A percentile compares a stretch with the other conserved stretches of the same genome.
These are phyloP conservation scores for Philypnodon macrostomus DNA, from an alignment of 2,797 vertebrate species.

Conservation along the genomic window DNA sequence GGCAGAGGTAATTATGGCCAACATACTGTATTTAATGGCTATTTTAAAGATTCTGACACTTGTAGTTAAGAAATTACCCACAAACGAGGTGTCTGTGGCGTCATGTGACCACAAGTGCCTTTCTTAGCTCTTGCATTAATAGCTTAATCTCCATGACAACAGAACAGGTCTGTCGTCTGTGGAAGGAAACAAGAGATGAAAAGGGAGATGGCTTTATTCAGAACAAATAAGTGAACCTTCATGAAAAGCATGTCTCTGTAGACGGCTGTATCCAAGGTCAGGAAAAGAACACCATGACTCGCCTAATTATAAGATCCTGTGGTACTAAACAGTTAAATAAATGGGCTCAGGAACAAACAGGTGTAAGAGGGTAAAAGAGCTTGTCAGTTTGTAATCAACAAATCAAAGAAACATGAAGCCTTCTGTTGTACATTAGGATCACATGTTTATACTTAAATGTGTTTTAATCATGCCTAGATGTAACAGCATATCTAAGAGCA, in stretches of 20 bases:
- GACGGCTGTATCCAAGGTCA: background rate
- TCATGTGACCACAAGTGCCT: background rate
- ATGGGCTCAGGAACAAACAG: background rate
- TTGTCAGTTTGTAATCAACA: background rate
- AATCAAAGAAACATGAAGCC: background rate
- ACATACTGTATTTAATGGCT: no score
- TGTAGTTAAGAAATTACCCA: background rate
- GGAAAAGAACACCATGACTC: background rate
- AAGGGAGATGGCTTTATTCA: background rate
- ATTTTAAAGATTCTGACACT: no score
- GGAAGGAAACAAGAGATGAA: background rate
- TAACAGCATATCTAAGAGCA: no score
- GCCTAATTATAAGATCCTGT: background rate
- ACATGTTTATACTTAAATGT: no score
- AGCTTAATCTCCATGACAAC: slow-evolving; percentile 13
- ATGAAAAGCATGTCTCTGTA: background rate
- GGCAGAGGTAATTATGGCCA: no score
- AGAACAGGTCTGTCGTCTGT: background rate
- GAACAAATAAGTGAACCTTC: background rate
- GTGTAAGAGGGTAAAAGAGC: background rate
- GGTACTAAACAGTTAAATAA: background rate
- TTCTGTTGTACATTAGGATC: no score
- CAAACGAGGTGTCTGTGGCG: background rate
- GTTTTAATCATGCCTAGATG: no score
- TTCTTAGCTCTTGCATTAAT: background rate